Evolutionary conservation across 2,113 vertebrate genomes (phyloP).

Genomic region (Gadus chalcogrammus): DNA sequence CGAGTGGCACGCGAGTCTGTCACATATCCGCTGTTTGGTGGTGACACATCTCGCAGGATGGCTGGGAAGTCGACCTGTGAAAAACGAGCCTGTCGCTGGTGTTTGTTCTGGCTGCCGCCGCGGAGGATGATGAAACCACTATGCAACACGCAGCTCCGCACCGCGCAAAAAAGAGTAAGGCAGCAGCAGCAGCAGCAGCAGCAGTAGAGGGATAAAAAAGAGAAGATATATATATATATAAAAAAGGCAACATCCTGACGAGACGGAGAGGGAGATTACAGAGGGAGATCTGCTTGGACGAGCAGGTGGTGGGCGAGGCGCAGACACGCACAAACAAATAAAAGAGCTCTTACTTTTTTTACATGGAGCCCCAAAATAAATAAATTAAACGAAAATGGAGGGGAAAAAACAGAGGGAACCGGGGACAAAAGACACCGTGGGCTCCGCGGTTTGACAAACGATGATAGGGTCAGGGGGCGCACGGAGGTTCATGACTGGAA

Average conservation of each 20-base stretch:
- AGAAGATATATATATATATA: not conserved
- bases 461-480: conserved; percentile 40
- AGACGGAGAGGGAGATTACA: conserved; percentile 60
- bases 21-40: conserved; percentile 58
- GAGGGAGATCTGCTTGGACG: conserved; percentile 54
- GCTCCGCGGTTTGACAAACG: conserved; percentile 66
- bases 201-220: too few relatives aligned
- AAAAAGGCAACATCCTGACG: conserved; percentile 39
- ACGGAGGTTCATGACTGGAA: conserved; percentile 61
- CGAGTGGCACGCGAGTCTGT: conserved; percentile 55
- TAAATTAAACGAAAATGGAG: too few relatives aligned
- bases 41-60: conserved; percentile 60
- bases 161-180: conserved; percentile 18
- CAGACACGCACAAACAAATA: not conserved
- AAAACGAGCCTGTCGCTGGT: conserved; percentile 68
- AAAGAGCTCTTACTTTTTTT: conserved; percentile 49
- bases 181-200: not conserved
- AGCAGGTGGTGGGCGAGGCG: conserved; percentile 47
- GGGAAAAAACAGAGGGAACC: conserved; percentile 43
- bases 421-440: conserved; percentile 20
- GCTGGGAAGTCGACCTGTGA: conserved; percentile 70
- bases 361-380: conserved; percentile 21
- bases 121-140: conserved; percentile 72
- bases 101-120: conserved; percentile 66
- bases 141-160: conserved; percentile 57